A percentile compares a stretch with the other conserved stretches of the same genome.
Conservation (phyloP, 2,113 vertebrate genomes). For the Bettongia penicillata region DNA sequence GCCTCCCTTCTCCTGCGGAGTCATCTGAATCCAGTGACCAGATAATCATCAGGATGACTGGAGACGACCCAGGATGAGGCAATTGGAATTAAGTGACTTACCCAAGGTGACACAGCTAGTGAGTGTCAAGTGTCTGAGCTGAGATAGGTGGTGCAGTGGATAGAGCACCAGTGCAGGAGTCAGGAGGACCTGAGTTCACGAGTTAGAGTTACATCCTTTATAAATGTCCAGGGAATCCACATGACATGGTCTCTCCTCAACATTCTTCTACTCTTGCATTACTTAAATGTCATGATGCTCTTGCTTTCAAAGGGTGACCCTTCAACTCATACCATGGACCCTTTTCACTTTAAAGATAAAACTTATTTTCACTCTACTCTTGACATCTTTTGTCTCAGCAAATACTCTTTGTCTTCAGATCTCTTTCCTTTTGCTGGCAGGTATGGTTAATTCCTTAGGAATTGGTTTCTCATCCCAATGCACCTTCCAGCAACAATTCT, state of each 20-base stretch:
- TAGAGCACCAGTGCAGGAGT: too few species aligned
- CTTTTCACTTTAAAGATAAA: neutral
- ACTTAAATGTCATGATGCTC: neutral
- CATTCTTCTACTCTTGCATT: neutral
- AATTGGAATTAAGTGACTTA: too few species aligned
- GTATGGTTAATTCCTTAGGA: neutral
- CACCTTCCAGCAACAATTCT: neutral
- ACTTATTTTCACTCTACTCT: neutral
- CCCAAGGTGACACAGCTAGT: too few species aligned
- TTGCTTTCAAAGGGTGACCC: neutral
- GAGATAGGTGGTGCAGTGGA: too few species aligned
- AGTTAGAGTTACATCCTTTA: neutral
- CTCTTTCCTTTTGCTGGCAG: neutral
- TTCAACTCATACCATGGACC: neutral
- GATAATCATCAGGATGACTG: too few species aligned
- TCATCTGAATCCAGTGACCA: too few species aligned
- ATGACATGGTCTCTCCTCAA: neutral
- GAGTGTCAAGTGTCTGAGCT: too few species aligned
- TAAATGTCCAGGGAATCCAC: too few species aligned
- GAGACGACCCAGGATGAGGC: too few species aligned
- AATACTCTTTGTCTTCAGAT: neutral
- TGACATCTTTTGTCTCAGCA: neutral
- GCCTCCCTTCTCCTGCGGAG: too few species aligned
- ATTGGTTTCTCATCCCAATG: neutral
- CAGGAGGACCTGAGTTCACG: too few species aligned